A percentile compares a stretch with the other conserved stretches of the same genome.
Evolutionary conservation across 2,888 invertebrate species (phyloP).

Genomic region (Trypoxylon attenuatum): DNA sequence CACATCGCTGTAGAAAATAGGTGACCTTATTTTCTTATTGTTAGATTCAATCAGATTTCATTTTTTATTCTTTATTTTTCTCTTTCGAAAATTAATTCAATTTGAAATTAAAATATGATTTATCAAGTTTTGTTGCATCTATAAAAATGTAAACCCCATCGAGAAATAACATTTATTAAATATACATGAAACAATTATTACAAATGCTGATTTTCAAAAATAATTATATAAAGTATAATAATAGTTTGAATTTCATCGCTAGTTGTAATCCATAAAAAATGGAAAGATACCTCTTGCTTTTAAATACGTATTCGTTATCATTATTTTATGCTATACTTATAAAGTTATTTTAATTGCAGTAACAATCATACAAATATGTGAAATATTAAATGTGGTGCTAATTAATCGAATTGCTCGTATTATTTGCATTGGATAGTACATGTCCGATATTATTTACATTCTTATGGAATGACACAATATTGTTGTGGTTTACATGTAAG

Average conservation of each 20-base stretch:
- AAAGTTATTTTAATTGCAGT: conserved; percentile 12
- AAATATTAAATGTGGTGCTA: no score
- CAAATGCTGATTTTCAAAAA: conserved; percentile 11
- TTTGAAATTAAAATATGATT: no score
- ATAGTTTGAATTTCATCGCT: no score
- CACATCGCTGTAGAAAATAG: no score
- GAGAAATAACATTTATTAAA: conserved; percentile 19
- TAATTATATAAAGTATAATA: conserved; percentile 16
- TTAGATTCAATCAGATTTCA: no score
- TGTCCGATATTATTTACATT: conserved; percentile 22
- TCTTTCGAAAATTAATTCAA: no score
- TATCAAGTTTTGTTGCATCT: not conserved
- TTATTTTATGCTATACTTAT: conserved; percentile 14
- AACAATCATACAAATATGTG: conserved; percentile 12
- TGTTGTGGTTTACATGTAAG: conserved; percentile 7
- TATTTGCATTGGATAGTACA: not conserved
- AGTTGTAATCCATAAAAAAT: no score
- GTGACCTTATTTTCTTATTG: no score
- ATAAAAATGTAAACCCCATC: not conserved
- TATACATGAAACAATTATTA: conserved; percentile 20
- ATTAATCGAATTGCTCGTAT: no score
- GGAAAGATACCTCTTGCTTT: no score
- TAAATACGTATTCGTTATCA: no score
- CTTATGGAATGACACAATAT: conserved; percentile 36
- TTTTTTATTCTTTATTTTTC: no score